Evolutionary conservation across 2,797 vertebrate species (phyloP).

Genomic region (Sebastes matsubarae): DNA sequence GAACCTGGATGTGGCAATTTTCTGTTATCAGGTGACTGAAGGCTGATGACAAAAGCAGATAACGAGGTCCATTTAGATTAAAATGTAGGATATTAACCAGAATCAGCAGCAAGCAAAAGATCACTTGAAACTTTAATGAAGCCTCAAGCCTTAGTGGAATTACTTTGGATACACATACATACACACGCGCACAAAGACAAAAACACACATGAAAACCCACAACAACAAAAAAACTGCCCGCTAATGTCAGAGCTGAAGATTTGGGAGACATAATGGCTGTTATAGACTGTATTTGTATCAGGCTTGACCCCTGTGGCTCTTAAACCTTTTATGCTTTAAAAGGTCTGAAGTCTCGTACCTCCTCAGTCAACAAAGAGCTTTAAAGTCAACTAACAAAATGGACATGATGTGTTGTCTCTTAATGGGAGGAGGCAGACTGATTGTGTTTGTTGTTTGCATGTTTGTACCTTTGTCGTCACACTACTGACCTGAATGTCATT

Average conservation of each 20-base stretch:
- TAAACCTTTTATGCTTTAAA: not conserved
- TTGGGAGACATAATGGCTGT: not conserved
- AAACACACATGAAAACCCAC: not conserved
- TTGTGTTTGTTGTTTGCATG: not conserved
- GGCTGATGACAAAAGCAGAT: not conserved
- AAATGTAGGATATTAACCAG: not conserved
- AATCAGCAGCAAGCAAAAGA: constrained; percentile 5
- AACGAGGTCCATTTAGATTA: not conserved
- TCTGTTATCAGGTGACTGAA: not conserved
- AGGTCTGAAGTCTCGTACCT: not conserved
- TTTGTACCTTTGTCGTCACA: not conserved
- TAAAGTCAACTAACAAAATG: not conserved
- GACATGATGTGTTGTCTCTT: not conserved
- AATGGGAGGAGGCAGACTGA: not conserved
- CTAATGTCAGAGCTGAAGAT: not conserved
- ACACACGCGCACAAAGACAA: not conserved
- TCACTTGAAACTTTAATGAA: constrained; percentile 14
- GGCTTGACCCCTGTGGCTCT: not conserved
- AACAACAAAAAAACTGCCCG: not conserved
- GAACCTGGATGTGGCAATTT: not conserved
- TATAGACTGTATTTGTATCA: not conserved
- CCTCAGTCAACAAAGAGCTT: not conserved
- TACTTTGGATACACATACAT: not conserved
- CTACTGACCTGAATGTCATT: not conserved
- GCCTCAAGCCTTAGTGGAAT: constrained; percentile 7